A percentile compares a stretch with the other conserved stretches of the same genome.
Evolutionary conservation across 2,888 invertebrate species (phyloP).

Genomic region (Criorhina ranunculi): DNA sequence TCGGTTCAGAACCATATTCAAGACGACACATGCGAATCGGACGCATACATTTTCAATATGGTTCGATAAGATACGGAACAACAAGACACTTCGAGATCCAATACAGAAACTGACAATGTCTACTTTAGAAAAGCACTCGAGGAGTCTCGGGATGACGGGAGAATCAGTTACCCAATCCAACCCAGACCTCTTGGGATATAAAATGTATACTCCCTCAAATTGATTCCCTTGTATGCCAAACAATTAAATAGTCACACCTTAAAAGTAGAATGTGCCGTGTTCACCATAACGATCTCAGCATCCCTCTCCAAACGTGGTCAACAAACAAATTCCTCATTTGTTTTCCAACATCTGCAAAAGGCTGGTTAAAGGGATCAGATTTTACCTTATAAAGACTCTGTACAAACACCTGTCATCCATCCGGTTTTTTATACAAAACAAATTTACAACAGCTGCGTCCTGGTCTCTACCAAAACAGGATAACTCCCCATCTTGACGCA

Average conservation of each 20-base stretch:
- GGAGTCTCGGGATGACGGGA: too few species aligned
- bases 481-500: slow-evolving; percentile 15
- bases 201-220: too few species aligned
- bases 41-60: too few species aligned
- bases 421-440: slow-evolving; percentile 1
- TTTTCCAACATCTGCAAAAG: background rate
- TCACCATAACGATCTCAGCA: background rate
- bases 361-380: slow-evolving; percentile 8
- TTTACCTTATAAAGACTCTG: background rate
- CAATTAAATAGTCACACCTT: background rate
- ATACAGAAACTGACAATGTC: too few species aligned
- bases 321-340: background rate
- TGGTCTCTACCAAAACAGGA: slow-evolving; percentile 5
- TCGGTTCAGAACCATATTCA: too few species aligned
- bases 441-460: slow-evolving; percentile 56
- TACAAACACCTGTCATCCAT: slow-evolving; percentile 57
- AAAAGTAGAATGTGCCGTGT: background rate
- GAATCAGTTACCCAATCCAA: too few species aligned
- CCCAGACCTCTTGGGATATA: too few species aligned
- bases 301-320: background rate
- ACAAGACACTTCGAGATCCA: too few species aligned
- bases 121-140: too few species aligned
- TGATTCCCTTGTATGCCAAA: too few species aligned
- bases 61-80: too few species aligned
- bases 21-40: too few species aligned